Percentiles rank a stretch among this genome's conserved stretches.
phyloP scores from a whole-genome alignment of 2,888 invertebrate genomes.

The Coecobrya sp. region DNA sequence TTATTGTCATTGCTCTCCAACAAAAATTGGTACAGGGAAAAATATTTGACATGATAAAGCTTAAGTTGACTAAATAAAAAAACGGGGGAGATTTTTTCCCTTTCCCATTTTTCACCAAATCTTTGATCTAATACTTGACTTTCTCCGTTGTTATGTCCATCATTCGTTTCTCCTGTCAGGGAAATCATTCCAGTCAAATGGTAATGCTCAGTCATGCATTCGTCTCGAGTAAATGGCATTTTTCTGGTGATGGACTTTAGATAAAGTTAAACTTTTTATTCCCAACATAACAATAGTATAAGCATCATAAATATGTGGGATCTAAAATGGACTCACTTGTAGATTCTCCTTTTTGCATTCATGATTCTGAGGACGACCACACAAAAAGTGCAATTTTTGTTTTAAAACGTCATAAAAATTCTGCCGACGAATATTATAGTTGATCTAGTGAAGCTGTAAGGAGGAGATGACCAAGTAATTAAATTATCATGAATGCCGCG shows the following conservation, averaged over 20 bases:
- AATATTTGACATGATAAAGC: background rate
- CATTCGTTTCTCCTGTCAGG: constrained; percentile 50
- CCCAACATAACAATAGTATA: background rate
- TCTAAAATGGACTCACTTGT: constrained; percentile 52
- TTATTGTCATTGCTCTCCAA: background rate
- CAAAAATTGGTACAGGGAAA: background rate
- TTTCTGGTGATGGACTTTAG: constrained; percentile 55
- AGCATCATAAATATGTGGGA: background rate
- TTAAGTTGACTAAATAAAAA: constrained; percentile 27
- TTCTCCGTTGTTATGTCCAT: constrained; percentile 60
- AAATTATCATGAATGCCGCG: constrained; percentile 65
- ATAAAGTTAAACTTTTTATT: constrained; percentile 14
- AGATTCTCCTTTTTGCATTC: constrained; percentile 19
- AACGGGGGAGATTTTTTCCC: background rate
- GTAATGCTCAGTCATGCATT: constrained; percentile 62
- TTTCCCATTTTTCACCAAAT: constrained; percentile 28
- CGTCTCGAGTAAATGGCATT: constrained; percentile 45
- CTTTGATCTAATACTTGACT: constrained; percentile 17
- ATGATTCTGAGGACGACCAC: background rate
- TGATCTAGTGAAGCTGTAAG: constrained; percentile 22
- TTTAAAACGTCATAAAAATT: constrained; percentile 73
- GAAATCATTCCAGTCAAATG: constrained; percentile 57
- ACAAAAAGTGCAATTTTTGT: background rate
- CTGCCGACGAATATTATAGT: constrained; percentile 44
- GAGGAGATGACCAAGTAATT: constrained; percentile 75